Conservation (phyloP, 2,888 invertebrate species). For the Lymantria monacha region DNA sequence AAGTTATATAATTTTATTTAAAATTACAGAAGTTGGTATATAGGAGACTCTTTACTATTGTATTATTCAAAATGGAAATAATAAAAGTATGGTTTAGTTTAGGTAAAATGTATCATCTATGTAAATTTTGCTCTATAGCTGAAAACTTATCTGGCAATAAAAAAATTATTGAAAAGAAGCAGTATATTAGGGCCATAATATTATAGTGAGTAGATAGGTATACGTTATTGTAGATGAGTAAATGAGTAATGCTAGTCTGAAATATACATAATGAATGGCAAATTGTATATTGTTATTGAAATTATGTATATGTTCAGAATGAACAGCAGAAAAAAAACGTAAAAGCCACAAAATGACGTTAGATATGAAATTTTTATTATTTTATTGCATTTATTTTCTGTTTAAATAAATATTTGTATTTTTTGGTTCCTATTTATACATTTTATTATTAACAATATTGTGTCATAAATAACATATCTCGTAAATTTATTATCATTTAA, state of each 20-base stretch:
- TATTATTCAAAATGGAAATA: too few relatives aligned
- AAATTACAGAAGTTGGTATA: too few relatives aligned
- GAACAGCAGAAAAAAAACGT: constrained; percentile 40
- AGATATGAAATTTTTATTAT: constrained; percentile 30
- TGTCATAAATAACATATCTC: constrained; percentile 41
- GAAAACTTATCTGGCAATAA: too few relatives aligned
- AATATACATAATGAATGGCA: constrained; percentile 17
- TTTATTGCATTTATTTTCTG: constrained; percentile 53
- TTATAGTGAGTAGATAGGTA: background rate
- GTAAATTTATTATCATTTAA: constrained; percentile 30
- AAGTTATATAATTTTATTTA: too few relatives aligned
- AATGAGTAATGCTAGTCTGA: background rate
- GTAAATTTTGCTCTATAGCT: too few relatives aligned
- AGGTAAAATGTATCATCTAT: too few relatives aligned
- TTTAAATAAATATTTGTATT: constrained; percentile 35
- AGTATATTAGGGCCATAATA: background rate
- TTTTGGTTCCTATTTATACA: constrained; percentile 39
- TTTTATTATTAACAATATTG: constrained; percentile 38
- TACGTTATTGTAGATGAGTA: background rate
- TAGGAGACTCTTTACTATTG: too few relatives aligned
- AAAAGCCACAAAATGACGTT: constrained; percentile 34
- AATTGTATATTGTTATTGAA: background rate
- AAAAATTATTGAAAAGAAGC: too few relatives aligned
- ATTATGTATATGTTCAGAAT: background rate
- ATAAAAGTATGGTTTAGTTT: too few relatives aligned